Evolutionary conservation across 2,888 invertebrate species (phyloP).

Genomic region (Thera obeliscata): DNA sequence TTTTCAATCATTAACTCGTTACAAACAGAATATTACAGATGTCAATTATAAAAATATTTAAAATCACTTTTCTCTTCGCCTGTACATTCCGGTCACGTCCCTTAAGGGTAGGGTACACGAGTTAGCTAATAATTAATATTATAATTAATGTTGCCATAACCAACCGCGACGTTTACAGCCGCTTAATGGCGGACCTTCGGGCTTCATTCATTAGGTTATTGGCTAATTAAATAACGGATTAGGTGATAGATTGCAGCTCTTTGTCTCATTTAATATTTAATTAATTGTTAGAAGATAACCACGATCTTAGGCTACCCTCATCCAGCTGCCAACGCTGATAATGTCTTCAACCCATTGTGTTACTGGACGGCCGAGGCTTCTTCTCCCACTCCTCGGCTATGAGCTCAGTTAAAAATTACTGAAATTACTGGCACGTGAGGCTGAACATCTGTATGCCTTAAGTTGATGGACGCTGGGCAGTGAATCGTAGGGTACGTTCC

Average conservation of each 20-base stretch:
- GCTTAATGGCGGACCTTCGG: constrained; percentile 51
- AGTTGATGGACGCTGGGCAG: too few species aligned
- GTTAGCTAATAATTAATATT: constrained; percentile 83
- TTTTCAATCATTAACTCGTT: background rate
- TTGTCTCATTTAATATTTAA: constrained; percentile 6
- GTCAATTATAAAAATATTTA: constrained; percentile 6
- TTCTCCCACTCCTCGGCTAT: too few species aligned
- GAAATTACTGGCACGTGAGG: too few species aligned
- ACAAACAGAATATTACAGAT: background rate
- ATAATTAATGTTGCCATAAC: constrained; percentile 79
- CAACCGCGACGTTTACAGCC: constrained; percentile 47
- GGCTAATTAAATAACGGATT: constrained; percentile 28
- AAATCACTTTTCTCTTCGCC: constrained; percentile 7
- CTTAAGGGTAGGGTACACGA: constrained; percentile 68
- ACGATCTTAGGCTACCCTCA: too few species aligned
- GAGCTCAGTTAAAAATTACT: too few species aligned
- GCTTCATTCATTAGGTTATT: constrained; percentile 61
- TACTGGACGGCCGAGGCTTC: too few species aligned
- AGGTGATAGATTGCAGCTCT: constrained; percentile 15
- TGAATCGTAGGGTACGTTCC: too few species aligned
- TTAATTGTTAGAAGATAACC: background rate
- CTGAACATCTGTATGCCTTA: too few species aligned
- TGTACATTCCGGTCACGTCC: constrained; percentile 52
- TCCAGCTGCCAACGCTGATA: too few species aligned
- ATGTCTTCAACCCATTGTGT: too few species aligned